Evolutionary conservation across 2,888 invertebrate genomes (phyloP).

Genomic region (Neoitamus cyanurus): DNA sequence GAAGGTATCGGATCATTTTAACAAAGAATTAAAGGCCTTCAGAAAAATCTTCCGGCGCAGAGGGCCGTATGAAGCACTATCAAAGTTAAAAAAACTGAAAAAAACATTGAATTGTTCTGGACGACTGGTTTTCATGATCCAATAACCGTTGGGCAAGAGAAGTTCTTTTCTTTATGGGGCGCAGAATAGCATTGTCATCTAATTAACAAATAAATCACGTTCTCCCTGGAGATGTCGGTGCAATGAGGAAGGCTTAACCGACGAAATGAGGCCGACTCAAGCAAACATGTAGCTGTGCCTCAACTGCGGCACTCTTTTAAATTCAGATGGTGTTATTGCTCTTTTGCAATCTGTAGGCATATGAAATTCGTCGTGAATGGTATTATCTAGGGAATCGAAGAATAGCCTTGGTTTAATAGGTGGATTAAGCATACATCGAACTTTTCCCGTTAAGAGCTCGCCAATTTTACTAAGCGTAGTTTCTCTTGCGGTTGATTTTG

Average conservation of each 20-base stretch:
- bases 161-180: not conserved
- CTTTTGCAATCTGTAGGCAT: not conserved
- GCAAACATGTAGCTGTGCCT: not conserved
- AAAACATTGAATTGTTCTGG: constrained; percentile 13
- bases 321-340: not conserved
- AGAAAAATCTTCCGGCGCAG: not conserved
- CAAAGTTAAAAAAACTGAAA: not conserved
- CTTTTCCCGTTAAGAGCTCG: too few species aligned
- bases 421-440: not conserved
- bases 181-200: not conserved
- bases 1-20: not conserved
- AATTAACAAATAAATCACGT: constrained; percentile 1
- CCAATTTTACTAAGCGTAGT: too few species aligned
- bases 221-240: not conserved
- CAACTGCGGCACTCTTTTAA: not conserved
- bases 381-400: not conserved
- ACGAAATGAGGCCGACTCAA: not conserved
- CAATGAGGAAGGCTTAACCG: not conserved
- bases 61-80: not conserved
- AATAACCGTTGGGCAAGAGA: not conserved
- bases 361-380: not conserved
- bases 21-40: not conserved
- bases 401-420: not conserved
- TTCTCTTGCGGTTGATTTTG: too few species aligned
- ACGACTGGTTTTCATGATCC: constrained; percentile 6